These are phyloP conservation scores for Ictalurus punctatus DNA, from an alignment of 2,113 vertebrate species.

Conservation along the genomic window DNA sequence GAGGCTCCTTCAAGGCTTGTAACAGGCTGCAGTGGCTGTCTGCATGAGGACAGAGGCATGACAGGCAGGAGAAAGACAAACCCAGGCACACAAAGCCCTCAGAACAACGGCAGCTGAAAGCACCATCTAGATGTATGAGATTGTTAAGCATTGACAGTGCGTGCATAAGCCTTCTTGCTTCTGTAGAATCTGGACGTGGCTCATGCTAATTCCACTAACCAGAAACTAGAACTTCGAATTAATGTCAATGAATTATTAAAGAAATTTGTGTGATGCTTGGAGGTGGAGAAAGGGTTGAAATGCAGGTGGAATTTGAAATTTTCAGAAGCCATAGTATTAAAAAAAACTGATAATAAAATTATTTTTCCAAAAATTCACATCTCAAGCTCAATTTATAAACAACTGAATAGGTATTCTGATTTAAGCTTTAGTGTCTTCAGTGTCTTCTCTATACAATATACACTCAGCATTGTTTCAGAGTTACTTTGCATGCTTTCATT, in stretches of 20 bases:
- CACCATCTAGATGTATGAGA: slow-evolving; percentile 43
- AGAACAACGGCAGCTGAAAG: slow-evolving; percentile 29
- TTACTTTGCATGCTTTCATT: slow-evolving; percentile 45
- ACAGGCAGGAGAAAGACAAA: slow-evolving; percentile 47
- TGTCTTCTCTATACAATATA: background rate
- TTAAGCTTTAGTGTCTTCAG: background rate
- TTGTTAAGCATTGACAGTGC: slow-evolving; percentile 41
- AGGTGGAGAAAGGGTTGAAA: background rate
- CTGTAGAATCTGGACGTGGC: slow-evolving; percentile 1
- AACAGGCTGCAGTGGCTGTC: slow-evolving; percentile 37
- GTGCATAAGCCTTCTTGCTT: slow-evolving; percentile 11
- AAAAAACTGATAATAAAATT: background rate
- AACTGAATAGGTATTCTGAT: background rate
- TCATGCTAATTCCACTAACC: background rate
- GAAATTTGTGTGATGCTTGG: too few relatives aligned
- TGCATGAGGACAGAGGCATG: slow-evolving; percentile 40
- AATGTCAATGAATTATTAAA: slow-evolving; percentile 7
- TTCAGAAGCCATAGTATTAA: background rate
- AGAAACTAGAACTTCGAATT: slow-evolving; percentile 20
- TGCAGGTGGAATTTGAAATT: background rate
- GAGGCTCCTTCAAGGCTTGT: slow-evolving; percentile 31
- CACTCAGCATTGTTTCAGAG: slow-evolving; percentile 2
- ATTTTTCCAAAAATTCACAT: background rate
- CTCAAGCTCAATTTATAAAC: background rate
- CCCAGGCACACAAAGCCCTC: slow-evolving; percentile 32